Conservation (phyloP, 92 coral and sea anemone genomes). For the Ricordea florida region DNA sequence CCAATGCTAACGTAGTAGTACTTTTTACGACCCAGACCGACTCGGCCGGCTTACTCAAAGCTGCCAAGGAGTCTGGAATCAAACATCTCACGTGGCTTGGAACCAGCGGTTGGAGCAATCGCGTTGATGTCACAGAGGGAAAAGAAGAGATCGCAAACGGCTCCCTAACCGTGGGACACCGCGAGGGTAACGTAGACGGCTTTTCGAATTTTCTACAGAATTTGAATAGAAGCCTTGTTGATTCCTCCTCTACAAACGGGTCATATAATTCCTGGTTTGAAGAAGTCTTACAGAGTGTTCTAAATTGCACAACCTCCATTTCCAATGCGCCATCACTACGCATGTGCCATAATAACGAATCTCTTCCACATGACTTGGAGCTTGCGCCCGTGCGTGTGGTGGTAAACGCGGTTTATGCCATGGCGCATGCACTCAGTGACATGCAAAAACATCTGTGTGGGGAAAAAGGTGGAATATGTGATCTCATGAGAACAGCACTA, state of each 20-base stretch:
- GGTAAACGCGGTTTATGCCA: conserved; percentile 91
- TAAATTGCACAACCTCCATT: conserved; percentile 46
- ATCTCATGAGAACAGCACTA: conserved; percentile 49
- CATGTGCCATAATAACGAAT: conserved; percentile 9
- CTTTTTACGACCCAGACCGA: conserved; percentile 79
- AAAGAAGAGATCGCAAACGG: conserved; percentile 75
- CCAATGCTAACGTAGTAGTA: conserved; percentile 63
- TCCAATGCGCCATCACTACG: neutral
- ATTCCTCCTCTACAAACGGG: conserved; percentile 6
- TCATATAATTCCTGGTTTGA: conserved; percentile 56
- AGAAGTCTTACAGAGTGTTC: conserved; percentile 70
- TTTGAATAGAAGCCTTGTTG: neutral
- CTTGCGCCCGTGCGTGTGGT: conserved; percentile 93
- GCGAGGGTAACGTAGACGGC: conserved; percentile 64
- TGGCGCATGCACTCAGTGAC: conserved; percentile 89
- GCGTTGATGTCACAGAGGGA: conserved; percentile 80
- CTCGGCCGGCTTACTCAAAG: conserved; percentile 73
- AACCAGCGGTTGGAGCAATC: conserved; percentile 93
- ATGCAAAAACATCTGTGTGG: conserved; percentile 72
- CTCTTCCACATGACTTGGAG: conserved; percentile 55
- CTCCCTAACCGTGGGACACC: conserved; percentile 81
- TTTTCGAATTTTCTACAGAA: conserved; percentile 61
- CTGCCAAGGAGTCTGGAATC: conserved; percentile 64
- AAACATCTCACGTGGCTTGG: conserved; percentile 90
- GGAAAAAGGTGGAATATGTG: conserved; percentile 63